A percentile compares a stretch with the other conserved stretches of the same genome.
Conservation (phyloP, 2,888 invertebrate species). For the Lissocephala sabroskyi region DNA sequence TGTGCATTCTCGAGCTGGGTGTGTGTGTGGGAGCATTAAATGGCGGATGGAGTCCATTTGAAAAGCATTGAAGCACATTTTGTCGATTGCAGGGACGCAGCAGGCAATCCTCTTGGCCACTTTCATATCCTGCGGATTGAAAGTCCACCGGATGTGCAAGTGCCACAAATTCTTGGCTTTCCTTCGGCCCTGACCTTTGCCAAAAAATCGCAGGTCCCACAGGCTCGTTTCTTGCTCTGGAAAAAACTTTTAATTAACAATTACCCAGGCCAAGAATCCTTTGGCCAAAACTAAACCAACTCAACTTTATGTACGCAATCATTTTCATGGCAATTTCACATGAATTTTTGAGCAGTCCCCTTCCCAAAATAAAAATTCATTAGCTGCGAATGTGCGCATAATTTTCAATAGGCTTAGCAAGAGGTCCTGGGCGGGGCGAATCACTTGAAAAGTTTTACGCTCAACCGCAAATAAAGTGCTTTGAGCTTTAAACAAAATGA, state of each 20-base stretch:
- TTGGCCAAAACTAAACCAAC: not conserved
- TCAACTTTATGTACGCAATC: not conserved
- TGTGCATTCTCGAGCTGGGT: not conserved
- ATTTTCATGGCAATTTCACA: slow-evolving; percentile 1
- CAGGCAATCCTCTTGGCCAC: slow-evolving; percentile 14
- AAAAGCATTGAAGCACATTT: slow-evolving; percentile 63
- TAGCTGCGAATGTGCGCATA: slow-evolving; percentile 10
- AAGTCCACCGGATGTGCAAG: slow-evolving; percentile 42
- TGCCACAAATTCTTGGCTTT: slow-evolving; percentile 38
- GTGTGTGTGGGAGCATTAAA: slow-evolving; percentile 43
- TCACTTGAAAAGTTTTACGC: slow-evolving; percentile 5
- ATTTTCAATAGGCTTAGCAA: slow-evolving; percentile 1
- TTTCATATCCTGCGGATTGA: slow-evolving; percentile 36
- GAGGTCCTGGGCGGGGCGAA: not conserved
- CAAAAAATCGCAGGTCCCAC: too few species aligned
- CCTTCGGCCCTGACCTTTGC: too few species aligned
- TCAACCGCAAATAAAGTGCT: slow-evolving; percentile 28
- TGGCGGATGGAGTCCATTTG: slow-evolving; percentile 62
- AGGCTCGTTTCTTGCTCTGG: too few species aligned
- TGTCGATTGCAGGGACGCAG: slow-evolving; percentile 60
- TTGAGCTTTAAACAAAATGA: slow-evolving; percentile 25
- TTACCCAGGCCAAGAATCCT: too few species aligned
- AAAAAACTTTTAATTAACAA: slow-evolving; percentile 1
- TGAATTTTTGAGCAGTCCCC: not conserved
- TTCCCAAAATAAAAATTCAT: slow-evolving; percentile 5